These are phyloP conservation scores for Sebastolobus altivelis DNA, from an alignment of 2,797 vertebrate genomes.

Conservation along the genomic window DNA sequence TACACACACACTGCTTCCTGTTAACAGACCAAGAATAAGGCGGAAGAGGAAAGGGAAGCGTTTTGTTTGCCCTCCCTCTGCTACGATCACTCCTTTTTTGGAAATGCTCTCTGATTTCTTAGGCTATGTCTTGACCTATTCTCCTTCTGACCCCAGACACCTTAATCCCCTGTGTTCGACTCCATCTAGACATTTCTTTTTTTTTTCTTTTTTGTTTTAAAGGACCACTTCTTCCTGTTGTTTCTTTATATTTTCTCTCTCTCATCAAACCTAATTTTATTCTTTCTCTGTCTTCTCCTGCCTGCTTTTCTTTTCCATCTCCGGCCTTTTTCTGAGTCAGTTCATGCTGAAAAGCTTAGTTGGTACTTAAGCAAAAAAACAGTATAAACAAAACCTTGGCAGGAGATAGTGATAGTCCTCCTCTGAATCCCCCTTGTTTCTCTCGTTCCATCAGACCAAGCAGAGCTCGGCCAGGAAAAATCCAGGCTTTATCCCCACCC, in stretches of 20 bases:
- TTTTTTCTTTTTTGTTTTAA: not conserved
- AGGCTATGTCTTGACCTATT: constrained; percentile 26
- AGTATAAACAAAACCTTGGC: constrained; percentile 65
- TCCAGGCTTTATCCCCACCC: constrained; percentile 28
- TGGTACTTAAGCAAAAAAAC: constrained; percentile 39
- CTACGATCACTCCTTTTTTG: constrained; percentile 48
- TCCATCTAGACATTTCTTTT: constrained; percentile 18
- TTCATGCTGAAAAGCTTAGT: constrained; percentile 61
- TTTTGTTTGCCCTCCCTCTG: constrained; percentile 39
- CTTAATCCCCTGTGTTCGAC: constrained; percentile 20
- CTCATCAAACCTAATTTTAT: not conserved
- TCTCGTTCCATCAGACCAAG: constrained; percentile 41
- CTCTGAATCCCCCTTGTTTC: constrained; percentile 19
- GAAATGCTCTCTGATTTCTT: constrained; percentile 40
- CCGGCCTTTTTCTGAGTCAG: constrained; percentile 32
- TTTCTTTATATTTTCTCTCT: constrained; percentile 8
- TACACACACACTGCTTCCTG: constrained; percentile 37
- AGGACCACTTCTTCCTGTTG: not conserved
- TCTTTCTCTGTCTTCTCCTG: not conserved
- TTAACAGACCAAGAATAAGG: constrained; percentile 18
- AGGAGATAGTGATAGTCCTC: constrained; percentile 31
- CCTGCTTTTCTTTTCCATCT: constrained; percentile 32
- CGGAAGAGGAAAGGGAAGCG: constrained; percentile 45
- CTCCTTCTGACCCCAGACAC: constrained; percentile 19
- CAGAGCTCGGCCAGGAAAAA: constrained; percentile 38